Conservation (phyloP, 2,797 vertebrate genomes). For the Thaleichthys pacificus region DNA sequence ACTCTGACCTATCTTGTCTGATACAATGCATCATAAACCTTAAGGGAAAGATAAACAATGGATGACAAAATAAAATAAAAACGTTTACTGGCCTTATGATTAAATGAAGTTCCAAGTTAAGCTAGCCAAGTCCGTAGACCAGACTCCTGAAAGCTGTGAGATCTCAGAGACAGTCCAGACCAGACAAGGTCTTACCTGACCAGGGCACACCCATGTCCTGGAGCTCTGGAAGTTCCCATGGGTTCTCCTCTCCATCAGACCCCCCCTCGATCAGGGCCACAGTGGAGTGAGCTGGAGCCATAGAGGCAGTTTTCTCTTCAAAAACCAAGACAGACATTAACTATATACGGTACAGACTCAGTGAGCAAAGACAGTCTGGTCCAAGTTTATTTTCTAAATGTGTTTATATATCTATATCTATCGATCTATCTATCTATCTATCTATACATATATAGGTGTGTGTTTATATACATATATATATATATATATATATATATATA, state of each 20-base stretch:
- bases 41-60: too few relatives aligned
- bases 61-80: too few relatives aligned
- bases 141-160: background rate
- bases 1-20: too few relatives aligned
- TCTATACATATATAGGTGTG: too few relatives aligned
- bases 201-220: background rate
- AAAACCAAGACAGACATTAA: background rate
- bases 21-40: too few relatives aligned
- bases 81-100: too few relatives aligned
- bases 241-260: background rate
- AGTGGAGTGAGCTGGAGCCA: background rate
- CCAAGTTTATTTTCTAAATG: background rate
- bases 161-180: background rate
- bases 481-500: too few relatives aligned
- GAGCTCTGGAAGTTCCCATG: constrained; percentile 1
- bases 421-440: too few relatives aligned
- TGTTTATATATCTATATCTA: too few relatives aligned
- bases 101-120: too few relatives aligned
- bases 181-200: background rate
- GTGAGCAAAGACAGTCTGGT: background rate
- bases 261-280: background rate
- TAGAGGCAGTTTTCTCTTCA: background rate
- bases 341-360: background rate
- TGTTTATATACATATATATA: too few relatives aligned
- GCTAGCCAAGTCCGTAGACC: too few relatives aligned